phyloP scores from a whole-genome alignment of 2,797 vertebrate genomes.

The Acrocephalus scirpaceus region DNA sequence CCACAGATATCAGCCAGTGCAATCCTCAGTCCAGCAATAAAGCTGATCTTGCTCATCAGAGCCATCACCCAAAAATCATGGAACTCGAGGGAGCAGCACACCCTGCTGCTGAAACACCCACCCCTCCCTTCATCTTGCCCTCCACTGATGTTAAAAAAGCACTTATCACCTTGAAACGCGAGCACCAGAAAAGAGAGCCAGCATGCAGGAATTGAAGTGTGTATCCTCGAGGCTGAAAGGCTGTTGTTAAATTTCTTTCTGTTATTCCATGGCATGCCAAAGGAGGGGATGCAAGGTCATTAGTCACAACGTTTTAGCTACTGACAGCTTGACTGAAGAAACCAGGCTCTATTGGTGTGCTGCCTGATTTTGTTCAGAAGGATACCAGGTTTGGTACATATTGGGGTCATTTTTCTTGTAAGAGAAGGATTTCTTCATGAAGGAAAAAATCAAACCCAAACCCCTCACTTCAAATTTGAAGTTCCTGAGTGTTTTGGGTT shows the following conservation, averaged over 20 bases:
- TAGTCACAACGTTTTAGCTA: background rate
- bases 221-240: background rate
- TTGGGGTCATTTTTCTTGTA: background rate
- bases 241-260: background rate
- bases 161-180: rapidly evolving
- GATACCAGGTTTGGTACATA: background rate
- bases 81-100: background rate
- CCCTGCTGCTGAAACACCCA: background rate
- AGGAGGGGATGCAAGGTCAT: background rate
- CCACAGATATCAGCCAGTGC: background rate
- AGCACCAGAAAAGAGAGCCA: background rate
- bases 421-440: background rate
- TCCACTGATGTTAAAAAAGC: background rate
- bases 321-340: background rate
- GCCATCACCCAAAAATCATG: background rate
- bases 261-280: background rate
- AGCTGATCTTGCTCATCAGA: background rate
- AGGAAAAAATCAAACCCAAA: background rate
- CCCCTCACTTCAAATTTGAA: background rate
- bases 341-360: background rate
- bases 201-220: background rate
- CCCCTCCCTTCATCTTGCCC: background rate
- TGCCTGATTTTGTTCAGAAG: background rate
- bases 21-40: background rate
- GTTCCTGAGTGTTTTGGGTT: background rate